Evolutionary conservation across 2,888 invertebrate genomes (phyloP), one percentile per base, ranked within the genome.

Genomic region (Neoascia interrupta): DNA sequence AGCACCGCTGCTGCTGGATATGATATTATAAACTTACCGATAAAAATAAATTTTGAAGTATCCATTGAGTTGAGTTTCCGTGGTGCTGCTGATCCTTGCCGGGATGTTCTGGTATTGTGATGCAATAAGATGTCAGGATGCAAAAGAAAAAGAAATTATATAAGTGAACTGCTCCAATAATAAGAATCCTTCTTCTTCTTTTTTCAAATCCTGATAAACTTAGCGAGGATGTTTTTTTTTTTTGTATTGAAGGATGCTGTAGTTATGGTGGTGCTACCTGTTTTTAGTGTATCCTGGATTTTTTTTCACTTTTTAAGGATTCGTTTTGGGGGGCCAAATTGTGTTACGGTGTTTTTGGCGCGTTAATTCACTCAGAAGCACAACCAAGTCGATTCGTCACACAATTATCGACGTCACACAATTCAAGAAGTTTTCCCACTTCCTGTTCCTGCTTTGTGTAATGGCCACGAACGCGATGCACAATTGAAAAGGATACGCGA

Each of bases 1-100:
- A 41, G n/a, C n/a, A n/a, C n/a, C n/a, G n/a, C n/a, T n/a, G n/a
- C n/a, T n/a, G n/a, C n/a, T n/a, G n/a, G n/a, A n/a, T n/a, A n/a
- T n/a, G n/a, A n/a, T n/a, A n/a, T n/a, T n/a, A n/a, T n/a, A n/a
- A 66, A 72, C 79, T 79, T 61, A 79, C 79, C 79, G 61, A 79
- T 79, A 79, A 79, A 73, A 73, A 79, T 79, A 72, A 73, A 79
- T 79, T 73, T 79, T 79, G 79, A 79, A 79, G 79, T 79, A 79
- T 79, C 79, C 79, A 79, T 79, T 79, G 79, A 73, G 61, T 75
- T 68, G 36, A 53, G 31, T 61, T 36, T 34, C 8, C 66, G 3
- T 31, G 31, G 31, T 31, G 8, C 39, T 60, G 58, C 64, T 39
- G 28, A 64, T 70, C 69, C 31, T 60, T 63, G 26, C 51, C 47